Evolutionary conservation across 2,113 vertebrate genomes (phyloP), one percentile per base, ranked within the genome.

Genomic region (Proterorhinus semilunaris): DNA sequence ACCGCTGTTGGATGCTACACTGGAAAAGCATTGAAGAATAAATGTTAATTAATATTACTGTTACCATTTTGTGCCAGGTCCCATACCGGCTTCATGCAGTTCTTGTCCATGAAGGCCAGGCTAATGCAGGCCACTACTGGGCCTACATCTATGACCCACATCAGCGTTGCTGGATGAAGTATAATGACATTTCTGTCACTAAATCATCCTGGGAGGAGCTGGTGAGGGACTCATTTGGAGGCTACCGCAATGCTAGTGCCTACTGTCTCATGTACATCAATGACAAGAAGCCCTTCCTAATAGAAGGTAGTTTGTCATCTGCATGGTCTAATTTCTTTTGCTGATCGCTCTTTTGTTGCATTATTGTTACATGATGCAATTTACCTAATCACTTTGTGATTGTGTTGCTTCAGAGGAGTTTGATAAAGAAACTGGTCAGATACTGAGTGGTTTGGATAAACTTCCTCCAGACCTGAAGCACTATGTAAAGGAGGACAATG

Each of bases 181-280:
- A 98, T 78, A 99, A 99, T 65, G 97, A 99, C 85, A 96, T 99
- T 88, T 94, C 97, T 10, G 98, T 99, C 75, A 98, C 97, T 51
- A 98, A 96, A 78, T 98, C 97, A 0, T 96, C 96, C 5, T 99
- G 98, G 98, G 97, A 99, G 85, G 98, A 99, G 81, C 91, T 99
- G 79, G 94, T 98, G 81, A 93, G 97, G 49, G 98, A 99, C 87
- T 99, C 97, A 1, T 99, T 98, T 13, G 98, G 98, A 69, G 98
- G 98, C 71, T 99, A 98, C 83, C 93, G 96, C 80, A 98, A 98
- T 67, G 96, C 97, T 81, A 99, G 98, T 70, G 98, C 98, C 59
- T 99, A 99, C 75, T 99, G 98, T 86, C 94, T 99, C 88, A 98
- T 99, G 98, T 99, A 99, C 81, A 96, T 99, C 82, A 96, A 98